Base-by-base conservation (phyloP, 2,888 invertebrate species). In the Agrochola macilenta region DNA sequence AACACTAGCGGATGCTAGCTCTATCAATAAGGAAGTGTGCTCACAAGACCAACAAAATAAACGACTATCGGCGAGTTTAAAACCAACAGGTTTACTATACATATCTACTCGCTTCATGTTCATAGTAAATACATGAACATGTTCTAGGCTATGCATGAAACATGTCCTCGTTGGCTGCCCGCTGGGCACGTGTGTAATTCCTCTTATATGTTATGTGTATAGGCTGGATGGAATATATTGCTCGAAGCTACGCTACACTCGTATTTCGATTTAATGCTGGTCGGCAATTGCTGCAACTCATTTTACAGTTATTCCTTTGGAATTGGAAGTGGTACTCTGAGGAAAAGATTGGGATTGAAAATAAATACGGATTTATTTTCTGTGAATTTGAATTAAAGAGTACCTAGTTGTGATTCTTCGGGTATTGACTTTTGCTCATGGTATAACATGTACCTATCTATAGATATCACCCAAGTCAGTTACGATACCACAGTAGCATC, bases 71-170 rank as follows among this genome's bases (percentile, higher is more conserved):
- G 23, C 52, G 17, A 5, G 57, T 58, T 57, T 46, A 74, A 77
- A 79, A 61, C 84, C 79, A 87, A 79, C 83, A 82, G 74, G 75
- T 76, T 43, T 69, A 69, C 65, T 58, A 12, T 30, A 69, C 23
- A 35, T 61, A 46, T 5, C 14, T 20, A 14, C 20, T 49, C 65
- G 39, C 70, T 69, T n/a, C 72, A 70, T 64, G 78, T 86, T 76
- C 66, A 52, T 73, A 63, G 61, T 72, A 75, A 66, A 80, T 75
- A 84, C 54, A 82, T 60, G 65, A 74, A 54, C 73, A 74, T 81
- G 68, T 76, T 76, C 74, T 71, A 86, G 85, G 69, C 69, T 68
- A 78, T 83, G 79, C 85, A 79, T 84, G 87, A 87, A 87, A 84
- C 82, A 87, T 84, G 70, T 82, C 46, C 76, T 30, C 39, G 75